phyloP scores from a whole-genome alignment of 2,797 vertebrate genomes.

The Phylloscopus collybita region DNA sequence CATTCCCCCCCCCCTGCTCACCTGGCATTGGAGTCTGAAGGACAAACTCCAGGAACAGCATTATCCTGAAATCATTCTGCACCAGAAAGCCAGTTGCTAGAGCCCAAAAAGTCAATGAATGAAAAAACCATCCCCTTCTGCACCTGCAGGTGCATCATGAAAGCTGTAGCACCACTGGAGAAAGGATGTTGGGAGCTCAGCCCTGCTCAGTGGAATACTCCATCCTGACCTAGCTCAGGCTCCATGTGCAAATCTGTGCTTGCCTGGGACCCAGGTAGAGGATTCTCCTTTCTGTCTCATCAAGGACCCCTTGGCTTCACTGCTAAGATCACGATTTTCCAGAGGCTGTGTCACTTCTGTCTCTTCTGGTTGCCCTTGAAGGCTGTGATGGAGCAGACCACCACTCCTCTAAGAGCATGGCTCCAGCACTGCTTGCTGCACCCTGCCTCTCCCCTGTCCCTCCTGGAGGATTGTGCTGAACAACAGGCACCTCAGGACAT shows the following conservation, averaged over 20 bases:
- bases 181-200: neutral
- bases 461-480: neutral
- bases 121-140: neutral
- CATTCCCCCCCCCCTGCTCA: neutral
- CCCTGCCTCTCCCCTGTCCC: neutral
- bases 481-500: fast-evolving
- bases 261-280: neutral
- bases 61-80: neutral
- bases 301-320: neutral
- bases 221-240: neutral
- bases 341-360: neutral
- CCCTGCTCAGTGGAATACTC: neutral
- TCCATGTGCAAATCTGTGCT: neutral
- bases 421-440: neutral
- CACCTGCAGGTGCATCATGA: neutral
- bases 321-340: neutral
- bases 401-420: neutral
- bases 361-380: neutral
- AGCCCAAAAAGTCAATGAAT: neutral
- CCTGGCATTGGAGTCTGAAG: neutral
- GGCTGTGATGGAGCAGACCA: neutral
- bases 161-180: neutral
- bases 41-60: neutral
- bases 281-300: neutral
- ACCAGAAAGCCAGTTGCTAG: neutral